These are phyloP conservation scores for Pandemis heparana DNA, from an alignment of 2,888 invertebrate species.

Conservation along the genomic window DNA sequence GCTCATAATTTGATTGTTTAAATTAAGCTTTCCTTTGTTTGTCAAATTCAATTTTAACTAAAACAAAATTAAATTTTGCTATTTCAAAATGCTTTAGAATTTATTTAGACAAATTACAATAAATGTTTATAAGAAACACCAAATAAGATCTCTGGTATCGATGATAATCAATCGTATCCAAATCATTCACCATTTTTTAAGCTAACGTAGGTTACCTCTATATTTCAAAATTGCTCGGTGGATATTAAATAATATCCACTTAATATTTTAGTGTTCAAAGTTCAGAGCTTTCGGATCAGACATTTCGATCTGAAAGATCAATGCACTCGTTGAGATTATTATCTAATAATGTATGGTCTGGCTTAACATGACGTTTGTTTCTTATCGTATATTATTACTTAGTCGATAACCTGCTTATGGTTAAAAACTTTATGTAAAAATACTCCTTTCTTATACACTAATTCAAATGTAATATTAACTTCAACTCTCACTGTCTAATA, in stretches of 20 bases:
- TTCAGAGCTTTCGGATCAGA: background rate
- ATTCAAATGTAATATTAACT: background rate
- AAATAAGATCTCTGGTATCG: background rate
- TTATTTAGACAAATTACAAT: too few relatives aligned
- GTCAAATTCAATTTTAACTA: too few relatives aligned
- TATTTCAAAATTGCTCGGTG: too few relatives aligned
- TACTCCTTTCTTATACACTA: too few relatives aligned
- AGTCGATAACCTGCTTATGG: background rate
- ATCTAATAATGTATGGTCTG: background rate
- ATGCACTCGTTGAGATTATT: constrained; percentile 11
- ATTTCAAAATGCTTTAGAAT: too few relatives aligned
- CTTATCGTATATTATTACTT: background rate
- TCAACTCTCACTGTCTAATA: too few relatives aligned
- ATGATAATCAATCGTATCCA: background rate
- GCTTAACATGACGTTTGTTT: background rate
- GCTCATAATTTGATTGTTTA: background rate
- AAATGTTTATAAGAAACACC: background rate
- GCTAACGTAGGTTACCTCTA: background rate
- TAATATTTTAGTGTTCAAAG: background rate
- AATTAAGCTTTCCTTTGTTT: background rate
- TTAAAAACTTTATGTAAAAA: background rate
- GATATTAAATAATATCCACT: too few relatives aligned
- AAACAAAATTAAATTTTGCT: too few relatives aligned
- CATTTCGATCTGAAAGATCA: background rate
- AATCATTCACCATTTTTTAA: background rate